Conservation (phyloP, 1,140 invertebrate genomes). For the Anastatus disparis region DNA sequence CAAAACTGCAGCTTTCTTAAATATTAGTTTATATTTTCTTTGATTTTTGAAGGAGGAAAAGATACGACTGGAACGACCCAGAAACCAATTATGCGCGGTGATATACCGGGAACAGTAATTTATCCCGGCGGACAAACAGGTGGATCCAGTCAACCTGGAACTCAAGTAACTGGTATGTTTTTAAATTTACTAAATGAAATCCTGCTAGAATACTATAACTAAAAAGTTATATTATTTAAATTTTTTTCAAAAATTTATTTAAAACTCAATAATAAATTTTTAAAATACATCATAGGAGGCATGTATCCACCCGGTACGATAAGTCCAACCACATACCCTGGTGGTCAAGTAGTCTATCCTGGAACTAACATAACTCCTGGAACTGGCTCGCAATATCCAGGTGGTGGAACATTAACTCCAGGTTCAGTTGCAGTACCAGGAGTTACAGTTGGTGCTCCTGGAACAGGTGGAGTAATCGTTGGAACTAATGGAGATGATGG, state of each 20-base stretch:
- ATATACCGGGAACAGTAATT: conserved; percentile 17
- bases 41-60: neutral
- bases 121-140: conserved; percentile 37
- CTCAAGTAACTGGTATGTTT: too few species aligned
- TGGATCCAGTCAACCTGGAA: neutral
- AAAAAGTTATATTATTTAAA: conserved; percentile 19
- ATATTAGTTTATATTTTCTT: too few species aligned
- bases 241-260: neutral
- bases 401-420: neutral
- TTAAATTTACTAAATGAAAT: too few species aligned
- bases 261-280: too few species aligned
- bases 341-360: neutral
- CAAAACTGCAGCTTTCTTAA: too few species aligned
- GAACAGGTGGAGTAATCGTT: neutral
- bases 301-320: neutral
- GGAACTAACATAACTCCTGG: neutral
- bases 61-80: neutral
- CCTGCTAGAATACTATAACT: too few species aligned
- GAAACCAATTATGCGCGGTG: conserved; percentile 29
- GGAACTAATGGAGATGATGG: conserved; percentile 62
- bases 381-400: neutral
- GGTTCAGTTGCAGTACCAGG: neutral
- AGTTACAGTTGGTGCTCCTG: too few species aligned
- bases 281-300: too few species aligned
- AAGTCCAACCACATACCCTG: too few species aligned